Conservation (phyloP, 2,113 vertebrate species). For the Sphaerodactylus townsendi region DNA sequence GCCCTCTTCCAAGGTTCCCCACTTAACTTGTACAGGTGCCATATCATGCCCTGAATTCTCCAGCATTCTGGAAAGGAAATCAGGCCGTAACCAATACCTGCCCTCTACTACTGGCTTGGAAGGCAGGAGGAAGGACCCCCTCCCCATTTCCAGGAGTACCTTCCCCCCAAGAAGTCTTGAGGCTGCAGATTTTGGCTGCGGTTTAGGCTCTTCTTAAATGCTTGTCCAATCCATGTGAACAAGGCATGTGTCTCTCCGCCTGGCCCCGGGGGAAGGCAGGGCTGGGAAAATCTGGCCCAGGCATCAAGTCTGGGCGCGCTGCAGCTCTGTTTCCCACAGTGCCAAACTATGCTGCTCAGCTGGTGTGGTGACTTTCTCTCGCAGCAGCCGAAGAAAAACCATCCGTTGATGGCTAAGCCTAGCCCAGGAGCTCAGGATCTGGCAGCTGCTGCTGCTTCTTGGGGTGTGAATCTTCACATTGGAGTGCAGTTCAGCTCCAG, state of each 20-base stretch:
- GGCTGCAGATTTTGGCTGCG: background rate
- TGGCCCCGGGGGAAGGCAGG: slow-evolving; percentile 61
- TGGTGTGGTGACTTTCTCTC: slow-evolving; percentile 66
- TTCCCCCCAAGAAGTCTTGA: background rate
- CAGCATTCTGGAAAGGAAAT: background rate
- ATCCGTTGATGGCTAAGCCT: background rate
- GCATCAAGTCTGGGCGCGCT: slow-evolving; percentile 71
- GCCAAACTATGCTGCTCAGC: slow-evolving; percentile 65
- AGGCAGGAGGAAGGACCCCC: background rate
- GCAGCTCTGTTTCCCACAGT: slow-evolving; percentile 67
- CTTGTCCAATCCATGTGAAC: slow-evolving; percentile 57
- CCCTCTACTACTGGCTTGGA: background rate
- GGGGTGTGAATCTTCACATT: background rate
- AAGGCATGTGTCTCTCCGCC: slow-evolving; percentile 50
- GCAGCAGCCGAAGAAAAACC: slow-evolving; percentile 59
- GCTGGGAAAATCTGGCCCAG: slow-evolving; percentile 45
- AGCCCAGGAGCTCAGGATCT: rapidly evolving
- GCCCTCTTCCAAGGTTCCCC: too few relatives aligned
- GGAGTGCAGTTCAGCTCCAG: background rate
- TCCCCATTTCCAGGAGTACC: background rate
- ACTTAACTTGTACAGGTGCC: too few relatives aligned
- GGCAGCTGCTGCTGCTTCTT: background rate
- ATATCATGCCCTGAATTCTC: background rate
- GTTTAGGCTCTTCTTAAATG: slow-evolving; percentile 7
- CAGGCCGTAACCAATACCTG: background rate